These are phyloP conservation scores for Lepus europaeus DNA, from an alignment of 2,113 vertebrate genomes.

Conservation along the genomic window DNA sequence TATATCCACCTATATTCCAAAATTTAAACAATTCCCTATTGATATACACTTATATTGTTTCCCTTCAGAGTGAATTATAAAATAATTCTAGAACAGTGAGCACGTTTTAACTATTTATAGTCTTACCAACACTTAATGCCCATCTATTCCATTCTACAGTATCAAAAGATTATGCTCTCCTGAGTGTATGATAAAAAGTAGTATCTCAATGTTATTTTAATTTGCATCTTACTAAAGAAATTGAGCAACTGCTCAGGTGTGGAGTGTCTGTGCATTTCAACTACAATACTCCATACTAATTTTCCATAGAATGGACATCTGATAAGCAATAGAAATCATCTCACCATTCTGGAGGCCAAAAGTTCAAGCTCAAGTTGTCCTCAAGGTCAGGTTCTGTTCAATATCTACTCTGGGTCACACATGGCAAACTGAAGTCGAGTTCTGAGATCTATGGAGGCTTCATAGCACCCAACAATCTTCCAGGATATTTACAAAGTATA, in stretches of 20 bases:
- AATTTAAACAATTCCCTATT: neutral
- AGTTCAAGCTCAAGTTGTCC: neutral
- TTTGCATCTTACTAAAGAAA: neutral
- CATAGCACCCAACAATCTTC: neutral
- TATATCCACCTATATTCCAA: too few relatives aligned
- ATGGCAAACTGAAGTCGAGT: neutral
- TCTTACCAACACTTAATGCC: neutral
- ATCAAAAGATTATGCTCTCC: neutral
- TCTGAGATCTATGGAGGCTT: neutral
- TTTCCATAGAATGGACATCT: neutral
- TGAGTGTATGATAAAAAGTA: neutral
- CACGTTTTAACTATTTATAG: neutral
- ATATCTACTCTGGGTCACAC: neutral
- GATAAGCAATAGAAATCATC: neutral
- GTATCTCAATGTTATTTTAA: neutral
- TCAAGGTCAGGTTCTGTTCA: too few relatives aligned
- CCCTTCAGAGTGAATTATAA: neutral
- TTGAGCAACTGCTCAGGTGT: neutral
- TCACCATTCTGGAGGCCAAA: neutral
- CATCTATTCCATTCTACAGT: neutral
- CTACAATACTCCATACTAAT: neutral
- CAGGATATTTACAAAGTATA: neutral
- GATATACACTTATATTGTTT: neutral
- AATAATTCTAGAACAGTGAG: neutral
- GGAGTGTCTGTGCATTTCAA: neutral